phyloP scores from a whole-genome alignment of 2,888 invertebrate species.

The Clunio marinus region DNA sequence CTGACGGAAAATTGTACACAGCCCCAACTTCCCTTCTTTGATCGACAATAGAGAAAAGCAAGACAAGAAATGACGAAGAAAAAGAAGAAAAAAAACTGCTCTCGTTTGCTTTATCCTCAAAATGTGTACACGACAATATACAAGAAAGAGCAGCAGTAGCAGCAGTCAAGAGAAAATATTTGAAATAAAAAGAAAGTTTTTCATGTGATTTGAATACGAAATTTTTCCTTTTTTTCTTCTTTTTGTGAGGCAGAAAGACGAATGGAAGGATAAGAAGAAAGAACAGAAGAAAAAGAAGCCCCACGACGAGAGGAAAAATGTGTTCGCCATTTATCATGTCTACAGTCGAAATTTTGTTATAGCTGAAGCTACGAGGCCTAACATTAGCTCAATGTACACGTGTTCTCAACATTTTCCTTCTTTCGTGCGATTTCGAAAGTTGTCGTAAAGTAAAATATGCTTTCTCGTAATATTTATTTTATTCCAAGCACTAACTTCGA shows the following conservation, averaged over 20 bases:
- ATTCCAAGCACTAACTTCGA: not conserved
- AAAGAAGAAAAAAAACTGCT: not conserved
- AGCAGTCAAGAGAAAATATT: conserved; percentile 23
- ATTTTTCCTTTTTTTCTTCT: not conserved
- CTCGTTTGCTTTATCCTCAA: conserved; percentile 24
- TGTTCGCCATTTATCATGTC: conserved; percentile 39
- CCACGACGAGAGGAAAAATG: conserved; percentile 17
- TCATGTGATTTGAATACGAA: conserved; percentile 38
- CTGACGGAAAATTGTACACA: not conserved
- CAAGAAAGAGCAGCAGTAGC: conserved; percentile 21
- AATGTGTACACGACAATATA: conserved; percentile 27
- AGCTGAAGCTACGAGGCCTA: conserved; percentile 12
- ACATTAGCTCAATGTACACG: conserved; percentile 35
- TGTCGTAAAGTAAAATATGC: not conserved
- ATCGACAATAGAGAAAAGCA: not conserved
- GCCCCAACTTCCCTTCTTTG: not conserved
- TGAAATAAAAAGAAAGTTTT: conserved; percentile 37
- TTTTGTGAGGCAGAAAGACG: conserved; percentile 17
- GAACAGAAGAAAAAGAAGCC: conserved; percentile 10
- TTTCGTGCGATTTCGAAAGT: conserved; percentile 5
- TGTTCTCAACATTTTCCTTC: conserved; percentile 18
- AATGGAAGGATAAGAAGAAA: not conserved
- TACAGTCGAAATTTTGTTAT: conserved; percentile 30
- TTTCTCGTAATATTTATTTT: not conserved
- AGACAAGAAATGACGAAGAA: not conserved